Evolutionary conservation across 2,888 invertebrate genomes (phyloP).

Genomic region (Elysia crispata): DNA sequence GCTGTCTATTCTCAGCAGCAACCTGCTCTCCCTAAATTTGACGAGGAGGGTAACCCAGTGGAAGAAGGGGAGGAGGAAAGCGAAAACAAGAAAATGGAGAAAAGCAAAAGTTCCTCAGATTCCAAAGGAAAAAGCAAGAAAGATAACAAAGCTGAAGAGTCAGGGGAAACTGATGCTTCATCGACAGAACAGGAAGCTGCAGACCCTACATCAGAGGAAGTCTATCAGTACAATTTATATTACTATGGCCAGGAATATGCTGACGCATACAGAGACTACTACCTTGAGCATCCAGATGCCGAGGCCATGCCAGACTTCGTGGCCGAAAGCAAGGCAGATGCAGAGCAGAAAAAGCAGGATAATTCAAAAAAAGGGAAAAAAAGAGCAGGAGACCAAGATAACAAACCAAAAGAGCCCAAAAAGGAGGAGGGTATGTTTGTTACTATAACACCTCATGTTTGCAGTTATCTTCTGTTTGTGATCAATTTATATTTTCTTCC

Average conservation of each 20-base stretch:
- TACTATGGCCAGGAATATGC: conserved; percentile 65
- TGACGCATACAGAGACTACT: conserved; percentile 48
- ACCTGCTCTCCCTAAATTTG: conserved; percentile 43
- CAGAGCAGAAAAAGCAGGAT: conserved; percentile 38
- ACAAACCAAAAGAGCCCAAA: conserved; percentile 57
- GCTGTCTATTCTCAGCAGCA: conserved; percentile 56
- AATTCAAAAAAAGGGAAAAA: conserved; percentile 54
- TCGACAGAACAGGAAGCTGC: neutral
- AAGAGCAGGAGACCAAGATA: conserved; percentile 54
- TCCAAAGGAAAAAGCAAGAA: neutral
- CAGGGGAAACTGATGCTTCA: conserved; percentile 13
- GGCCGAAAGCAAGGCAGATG: conserved; percentile 25
- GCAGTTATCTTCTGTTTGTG: too few relatives aligned
- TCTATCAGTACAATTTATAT: conserved; percentile 65
- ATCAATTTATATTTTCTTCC: neutral
- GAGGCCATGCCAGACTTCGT: conserved; percentile 44
- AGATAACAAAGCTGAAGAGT: neutral
- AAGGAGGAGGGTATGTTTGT: conserved; percentile 43
- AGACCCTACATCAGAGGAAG: conserved; percentile 52
- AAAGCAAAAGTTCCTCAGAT: neutral
- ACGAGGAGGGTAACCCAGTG: conserved; percentile 40
- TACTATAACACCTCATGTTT: neutral
- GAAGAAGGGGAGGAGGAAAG: conserved; percentile 19
- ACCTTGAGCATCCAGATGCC: conserved; percentile 42
- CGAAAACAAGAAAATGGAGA: conserved; percentile 28